Conservation (phyloP, 2,113 vertebrate species). For the Ammodytes marinus region DNA sequence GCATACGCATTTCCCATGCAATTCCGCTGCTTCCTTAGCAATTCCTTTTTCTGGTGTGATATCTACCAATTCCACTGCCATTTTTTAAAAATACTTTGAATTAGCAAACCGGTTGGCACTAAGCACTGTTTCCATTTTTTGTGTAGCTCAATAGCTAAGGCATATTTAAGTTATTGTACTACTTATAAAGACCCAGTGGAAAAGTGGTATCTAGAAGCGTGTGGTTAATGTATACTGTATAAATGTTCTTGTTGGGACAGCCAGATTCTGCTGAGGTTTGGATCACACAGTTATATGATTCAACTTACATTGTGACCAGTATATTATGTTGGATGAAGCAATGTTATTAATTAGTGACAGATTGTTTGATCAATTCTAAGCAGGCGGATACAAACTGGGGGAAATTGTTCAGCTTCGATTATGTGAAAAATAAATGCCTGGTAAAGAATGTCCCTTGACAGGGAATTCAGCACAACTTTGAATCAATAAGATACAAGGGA, state of each 20-base stretch:
- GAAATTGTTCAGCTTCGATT: constrained; percentile 55
- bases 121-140: background rate
- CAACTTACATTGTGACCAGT: constrained; percentile 22
- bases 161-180: background rate
- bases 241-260: background rate
- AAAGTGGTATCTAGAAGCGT: background rate
- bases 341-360: constrained; percentile 55
- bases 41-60: background rate
- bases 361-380: constrained; percentile 63
- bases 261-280: constrained; percentile 16
- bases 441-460: constrained; percentile 26
- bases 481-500: constrained; percentile 43
- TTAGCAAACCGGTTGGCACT: background rate
- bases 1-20: background rate
- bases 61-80: background rate
- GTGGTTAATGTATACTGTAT: background rate
- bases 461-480: constrained; percentile 41
- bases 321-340: constrained; percentile 25
- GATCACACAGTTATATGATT: background rate
- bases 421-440: constrained; percentile 25
- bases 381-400: constrained; percentile 46
- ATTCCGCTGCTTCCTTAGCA: background rate
- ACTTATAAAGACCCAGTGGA: background rate
- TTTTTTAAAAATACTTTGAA: constrained; percentile 15
- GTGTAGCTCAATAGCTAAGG: background rate